A percentile compares a stretch with the other conserved stretches of the same genome.
phyloP scores from a whole-genome alignment of 2,888 invertebrate genomes.

The Drosophila cognata region DNA sequence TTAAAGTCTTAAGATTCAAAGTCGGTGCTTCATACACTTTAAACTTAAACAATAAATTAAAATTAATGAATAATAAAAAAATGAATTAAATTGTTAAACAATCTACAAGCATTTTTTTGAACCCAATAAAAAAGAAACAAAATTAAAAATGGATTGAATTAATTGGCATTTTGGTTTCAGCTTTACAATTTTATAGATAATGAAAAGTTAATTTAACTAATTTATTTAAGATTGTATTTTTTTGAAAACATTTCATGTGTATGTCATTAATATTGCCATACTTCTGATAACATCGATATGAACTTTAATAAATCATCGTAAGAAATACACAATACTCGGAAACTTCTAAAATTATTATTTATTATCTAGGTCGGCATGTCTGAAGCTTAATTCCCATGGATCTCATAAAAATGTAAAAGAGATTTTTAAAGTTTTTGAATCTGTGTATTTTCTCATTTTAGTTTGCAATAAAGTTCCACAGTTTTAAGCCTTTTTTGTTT shows the following conservation, averaged over 20 bases:
- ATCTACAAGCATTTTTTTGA: background rate
- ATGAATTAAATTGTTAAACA: background rate
- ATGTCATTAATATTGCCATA: background rate
- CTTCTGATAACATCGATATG: background rate
- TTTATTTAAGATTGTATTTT: background rate
- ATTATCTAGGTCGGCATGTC: rapidly evolving
- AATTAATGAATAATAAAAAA: background rate
- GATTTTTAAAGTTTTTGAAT: background rate
- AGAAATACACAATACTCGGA: background rate
- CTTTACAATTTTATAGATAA: background rate
- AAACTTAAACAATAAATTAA: background rate
- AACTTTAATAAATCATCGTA: background rate
- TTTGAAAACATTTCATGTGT: background rate
- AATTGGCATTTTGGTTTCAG: background rate
- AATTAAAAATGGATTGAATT: too few species aligned
- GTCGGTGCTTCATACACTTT: background rate
- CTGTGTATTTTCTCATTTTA: background rate
- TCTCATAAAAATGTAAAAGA: background rate
- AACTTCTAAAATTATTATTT: background rate
- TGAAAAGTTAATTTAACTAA: background rate
- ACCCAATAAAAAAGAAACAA: background rate
- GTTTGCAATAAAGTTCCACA: background rate
- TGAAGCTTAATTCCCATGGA: background rate
- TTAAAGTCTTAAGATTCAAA: background rate
- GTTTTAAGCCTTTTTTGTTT: background rate